Evolutionary conservation across 2,888 invertebrate genomes (phyloP).

Genomic region (Panopea generosa): DNA sequence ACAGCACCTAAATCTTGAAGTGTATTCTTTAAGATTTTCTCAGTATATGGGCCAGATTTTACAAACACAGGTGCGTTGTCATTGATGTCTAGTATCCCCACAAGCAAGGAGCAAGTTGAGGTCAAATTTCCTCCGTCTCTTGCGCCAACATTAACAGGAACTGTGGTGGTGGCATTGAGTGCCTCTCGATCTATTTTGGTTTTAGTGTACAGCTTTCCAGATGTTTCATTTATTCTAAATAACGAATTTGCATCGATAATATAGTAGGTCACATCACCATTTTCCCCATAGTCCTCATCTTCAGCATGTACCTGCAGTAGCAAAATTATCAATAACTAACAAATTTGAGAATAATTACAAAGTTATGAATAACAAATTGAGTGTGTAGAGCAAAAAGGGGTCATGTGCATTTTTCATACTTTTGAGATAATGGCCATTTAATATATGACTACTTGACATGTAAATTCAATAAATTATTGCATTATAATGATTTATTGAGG

Average conservation of each 20-base stretch:
- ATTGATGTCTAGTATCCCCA: slow-evolving; percentile 74
- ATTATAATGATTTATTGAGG: too few species aligned
- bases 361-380: too few species aligned
- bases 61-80: slow-evolving; percentile 74
- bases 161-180: slow-evolving; percentile 55
- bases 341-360: too few species aligned
- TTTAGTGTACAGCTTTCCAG: slow-evolving; percentile 92
- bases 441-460: too few species aligned
- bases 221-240: slow-evolving; percentile 97
- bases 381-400: too few species aligned
- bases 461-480: too few species aligned
- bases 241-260: slow-evolving; percentile 87
- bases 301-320: slow-evolving; percentile 92
- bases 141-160: slow-evolving; percentile 93
- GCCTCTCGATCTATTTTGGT: slow-evolving; percentile 93
- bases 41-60: slow-evolving; percentile 14
- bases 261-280: slow-evolving; percentile 93
- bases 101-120: slow-evolving; percentile 96
- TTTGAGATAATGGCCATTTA: too few species aligned
- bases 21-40: slow-evolving; percentile 32
- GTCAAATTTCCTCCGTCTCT: slow-evolving; percentile 98
- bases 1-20: slow-evolving; percentile 35
- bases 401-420: too few species aligned
- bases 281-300: slow-evolving; percentile 96
- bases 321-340: too few species aligned